Conservation (phyloP, 2,797 vertebrate species). For the Euthynnus affinis region DNA sequence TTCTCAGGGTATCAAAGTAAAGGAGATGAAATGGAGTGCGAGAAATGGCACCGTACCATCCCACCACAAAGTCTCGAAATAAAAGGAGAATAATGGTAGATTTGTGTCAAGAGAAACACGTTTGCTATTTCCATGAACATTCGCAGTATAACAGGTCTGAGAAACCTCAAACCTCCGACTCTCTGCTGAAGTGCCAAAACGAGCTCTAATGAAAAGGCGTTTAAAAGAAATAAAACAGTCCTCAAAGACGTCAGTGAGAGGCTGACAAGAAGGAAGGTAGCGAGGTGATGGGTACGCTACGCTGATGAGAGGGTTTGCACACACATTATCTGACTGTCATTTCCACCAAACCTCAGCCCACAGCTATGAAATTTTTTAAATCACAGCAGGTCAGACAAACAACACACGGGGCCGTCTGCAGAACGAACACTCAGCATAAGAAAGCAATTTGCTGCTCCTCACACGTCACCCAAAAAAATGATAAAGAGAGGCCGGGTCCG, state of each 20-base stretch:
- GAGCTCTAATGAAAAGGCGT: conserved; percentile 47
- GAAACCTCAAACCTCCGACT: conserved; percentile 38
- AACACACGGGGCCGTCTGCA: conserved; percentile 66
- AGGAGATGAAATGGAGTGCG: conserved; percentile 85
- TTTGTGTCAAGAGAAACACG: conserved; percentile 74
- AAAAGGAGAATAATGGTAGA: conserved; percentile 83
- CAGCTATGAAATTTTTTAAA: conserved; percentile 52
- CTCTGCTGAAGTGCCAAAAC: conserved; percentile 39
- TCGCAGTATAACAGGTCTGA: conserved; percentile 31
- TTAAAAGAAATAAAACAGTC: conserved; percentile 49
- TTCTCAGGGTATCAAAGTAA: conserved; percentile 78
- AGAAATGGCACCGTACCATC: conserved; percentile 82
- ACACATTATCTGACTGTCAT: conserved; percentile 50
- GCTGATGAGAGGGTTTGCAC: conserved; percentile 28
- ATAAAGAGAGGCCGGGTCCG: conserved; percentile 61
- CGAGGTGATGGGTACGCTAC: conserved; percentile 36
- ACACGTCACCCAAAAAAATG: conserved; percentile 71
- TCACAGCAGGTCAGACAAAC: conserved; percentile 73
- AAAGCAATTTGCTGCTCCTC: conserved; percentile 84
- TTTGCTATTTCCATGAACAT: conserved; percentile 62
- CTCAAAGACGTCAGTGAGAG: conserved; percentile 8
- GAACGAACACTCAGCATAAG: conserved; percentile 78
- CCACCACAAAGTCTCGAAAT: conserved; percentile 74
- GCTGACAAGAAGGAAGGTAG: conserved; percentile 25
- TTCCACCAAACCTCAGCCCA: conserved; percentile 34